Percentiles rank a stretch among this genome's conserved stretches.
phyloP scores from a whole-genome alignment of 2,797 vertebrate genomes.

The Myotis planiceps region DNA sequence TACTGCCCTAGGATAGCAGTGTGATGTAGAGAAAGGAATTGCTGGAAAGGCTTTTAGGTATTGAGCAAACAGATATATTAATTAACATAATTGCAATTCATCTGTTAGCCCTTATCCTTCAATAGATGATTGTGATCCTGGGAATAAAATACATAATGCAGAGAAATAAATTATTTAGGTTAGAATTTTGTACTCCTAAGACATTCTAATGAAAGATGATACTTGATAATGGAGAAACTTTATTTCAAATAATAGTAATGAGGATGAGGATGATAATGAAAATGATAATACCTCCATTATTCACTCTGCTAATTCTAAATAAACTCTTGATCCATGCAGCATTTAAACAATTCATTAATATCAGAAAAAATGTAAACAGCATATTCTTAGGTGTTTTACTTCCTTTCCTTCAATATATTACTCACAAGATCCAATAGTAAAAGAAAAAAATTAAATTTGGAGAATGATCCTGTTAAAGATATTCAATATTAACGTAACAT shows the following conservation, averaged over 20 bases:
- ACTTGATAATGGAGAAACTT: not conserved
- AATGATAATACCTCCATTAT: not conserved
- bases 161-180: not conserved
- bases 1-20: not conserved
- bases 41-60: not conserved
- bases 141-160: not conserved
- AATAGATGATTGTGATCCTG: not conserved
- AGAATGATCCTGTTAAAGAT: not conserved
- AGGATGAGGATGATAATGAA: not conserved
- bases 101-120: not conserved
- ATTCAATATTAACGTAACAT: not conserved
- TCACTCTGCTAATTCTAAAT: not conserved
- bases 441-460: not conserved
- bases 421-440: not conserved
- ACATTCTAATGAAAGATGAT: not conserved
- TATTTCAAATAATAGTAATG: not conserved
- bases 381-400: not conserved
- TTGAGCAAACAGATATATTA: not conserved
- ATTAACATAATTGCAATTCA: not conserved
- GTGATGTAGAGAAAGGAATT: not conserved
- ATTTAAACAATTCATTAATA: not conserved
- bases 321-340: not conserved
- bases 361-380: not conserved
- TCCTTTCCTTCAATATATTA: not conserved
- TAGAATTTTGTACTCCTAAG: not conserved